Conservation (phyloP, 2,797 vertebrate species). For the Ibycter americanus region DNA sequence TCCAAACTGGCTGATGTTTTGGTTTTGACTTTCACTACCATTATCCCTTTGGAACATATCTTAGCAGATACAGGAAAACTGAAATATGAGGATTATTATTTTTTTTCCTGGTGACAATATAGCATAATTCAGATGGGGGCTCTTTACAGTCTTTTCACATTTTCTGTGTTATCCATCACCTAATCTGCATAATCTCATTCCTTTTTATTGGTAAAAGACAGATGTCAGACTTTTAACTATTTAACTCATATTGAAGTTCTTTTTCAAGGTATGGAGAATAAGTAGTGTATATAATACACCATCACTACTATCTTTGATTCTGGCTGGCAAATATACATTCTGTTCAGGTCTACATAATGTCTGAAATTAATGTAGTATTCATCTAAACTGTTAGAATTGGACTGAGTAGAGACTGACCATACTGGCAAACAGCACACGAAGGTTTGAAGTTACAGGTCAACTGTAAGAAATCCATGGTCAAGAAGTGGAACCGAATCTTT, state of each 20-base stretch:
- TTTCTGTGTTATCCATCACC: neutral
- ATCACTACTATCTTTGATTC: neutral
- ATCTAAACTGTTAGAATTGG: neutral
- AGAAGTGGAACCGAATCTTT: neutral
- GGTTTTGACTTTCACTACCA: neutral
- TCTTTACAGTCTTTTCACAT: neutral
- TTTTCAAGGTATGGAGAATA: neutral
- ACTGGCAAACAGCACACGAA: neutral
- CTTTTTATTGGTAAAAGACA: conserved; percentile 19
- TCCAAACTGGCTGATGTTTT: neutral
- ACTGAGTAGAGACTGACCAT: neutral
- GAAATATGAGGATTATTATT: neutral
- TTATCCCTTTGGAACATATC: neutral
- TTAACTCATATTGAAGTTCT: neutral
- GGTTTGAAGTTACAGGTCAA: conserved; percentile 19
- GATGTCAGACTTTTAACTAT: neutral
- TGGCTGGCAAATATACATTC: neutral
- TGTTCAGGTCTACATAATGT: neutral
- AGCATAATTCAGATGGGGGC: neutral
- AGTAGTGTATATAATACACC: neutral
- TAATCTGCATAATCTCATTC: conserved; percentile 21
- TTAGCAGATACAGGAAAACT: neutral
- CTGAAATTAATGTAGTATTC: neutral
- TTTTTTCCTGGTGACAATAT: neutral
- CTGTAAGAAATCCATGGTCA: neutral